Evolutionary conservation across 2,113 vertebrate genomes (phyloP).

Genomic region (Trinectes maculatus): DNA sequence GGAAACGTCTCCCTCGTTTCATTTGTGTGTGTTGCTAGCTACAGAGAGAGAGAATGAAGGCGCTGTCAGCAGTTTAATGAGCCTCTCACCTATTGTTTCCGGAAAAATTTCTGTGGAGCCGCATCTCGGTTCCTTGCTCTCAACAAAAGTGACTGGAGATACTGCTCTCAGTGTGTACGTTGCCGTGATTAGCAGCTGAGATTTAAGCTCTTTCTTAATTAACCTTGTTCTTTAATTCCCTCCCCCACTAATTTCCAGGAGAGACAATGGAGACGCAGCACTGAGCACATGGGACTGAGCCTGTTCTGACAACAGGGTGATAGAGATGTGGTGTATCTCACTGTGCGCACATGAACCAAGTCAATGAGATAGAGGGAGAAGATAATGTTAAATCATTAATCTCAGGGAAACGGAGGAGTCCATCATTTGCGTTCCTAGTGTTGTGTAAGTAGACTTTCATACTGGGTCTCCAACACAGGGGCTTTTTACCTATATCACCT

Average conservation of each 20-base stretch:
- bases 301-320: slow-evolving; percentile 43
- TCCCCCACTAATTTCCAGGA: slow-evolving; percentile 64
- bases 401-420: neutral
- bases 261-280: slow-evolving; percentile 64
- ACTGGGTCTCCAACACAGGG: too few species aligned
- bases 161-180: slow-evolving; percentile 48
- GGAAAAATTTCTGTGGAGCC: slow-evolving; percentile 35
- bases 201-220: slow-evolving; percentile 81
- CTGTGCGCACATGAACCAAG: slow-evolving; percentile 38
- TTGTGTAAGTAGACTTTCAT: neutral
- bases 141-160: slow-evolving; percentile 51
- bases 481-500: too few species aligned
- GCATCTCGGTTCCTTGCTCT: slow-evolving; percentile 39
- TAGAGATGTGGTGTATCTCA: slow-evolving; percentile 41
- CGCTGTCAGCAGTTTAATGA: slow-evolving; percentile 77
- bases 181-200: slow-evolving; percentile 70
- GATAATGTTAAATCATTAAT: slow-evolving; percentile 38
- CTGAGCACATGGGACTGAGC: slow-evolving; percentile 40
- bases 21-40: slow-evolving; percentile 46
- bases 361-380: slow-evolving; percentile 32
- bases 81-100: slow-evolving; percentile 70
- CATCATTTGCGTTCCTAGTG: neutral
- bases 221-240: slow-evolving; percentile 76
- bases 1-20: slow-evolving; percentile 57
- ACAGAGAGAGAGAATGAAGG: slow-evolving; percentile 62